These are phyloP conservation scores for Megastigmus dorsalis DNA, from an alignment of 2,888 invertebrate species.

Conservation along the genomic window DNA sequence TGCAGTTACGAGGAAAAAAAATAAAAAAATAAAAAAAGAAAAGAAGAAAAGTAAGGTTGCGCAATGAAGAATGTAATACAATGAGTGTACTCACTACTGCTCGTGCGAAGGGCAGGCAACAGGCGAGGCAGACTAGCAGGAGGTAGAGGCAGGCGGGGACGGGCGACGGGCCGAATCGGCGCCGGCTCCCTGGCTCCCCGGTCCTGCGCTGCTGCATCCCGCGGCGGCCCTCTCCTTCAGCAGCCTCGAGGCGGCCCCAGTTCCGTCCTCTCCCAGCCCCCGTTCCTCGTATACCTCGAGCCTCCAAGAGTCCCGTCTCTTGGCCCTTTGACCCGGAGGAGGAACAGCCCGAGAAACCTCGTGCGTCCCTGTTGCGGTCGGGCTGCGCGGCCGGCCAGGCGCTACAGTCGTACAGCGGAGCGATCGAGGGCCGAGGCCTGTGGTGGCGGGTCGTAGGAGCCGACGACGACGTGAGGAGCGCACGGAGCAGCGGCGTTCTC, in stretches of 20 bases:
- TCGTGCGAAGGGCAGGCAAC: constrained; percentile 56
- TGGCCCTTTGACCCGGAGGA: too few relatives aligned
- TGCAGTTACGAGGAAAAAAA: too few relatives aligned
- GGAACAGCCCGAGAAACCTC: too few relatives aligned
- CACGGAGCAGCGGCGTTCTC: constrained; percentile 41
- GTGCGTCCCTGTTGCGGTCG: too few relatives aligned
- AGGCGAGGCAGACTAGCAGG: constrained; percentile 57
- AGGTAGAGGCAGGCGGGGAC: constrained; percentile 43
- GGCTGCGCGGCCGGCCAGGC: neutral
- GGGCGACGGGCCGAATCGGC: constrained; percentile 42
- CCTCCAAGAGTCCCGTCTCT: neutral
- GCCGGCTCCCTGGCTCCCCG: neutral
- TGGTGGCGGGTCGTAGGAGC: constrained; percentile 8
- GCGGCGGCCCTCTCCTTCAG: neutral
- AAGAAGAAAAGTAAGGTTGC: too few relatives aligned
- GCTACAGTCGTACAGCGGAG: neutral
- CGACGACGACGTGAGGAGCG: too few relatives aligned
- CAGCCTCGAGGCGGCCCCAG: neutral
- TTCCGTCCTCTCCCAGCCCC: neutral
- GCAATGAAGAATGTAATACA: too few relatives aligned
- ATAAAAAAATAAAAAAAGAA: too few relatives aligned
- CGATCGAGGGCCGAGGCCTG: constrained; percentile 1
- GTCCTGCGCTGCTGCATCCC: neutral
- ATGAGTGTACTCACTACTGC: constrained; percentile 68
- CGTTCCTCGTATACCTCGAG: neutral